Evolutionary conservation across 2,888 invertebrate genomes (phyloP).

Genomic region (Heliconius hortense): DNA sequence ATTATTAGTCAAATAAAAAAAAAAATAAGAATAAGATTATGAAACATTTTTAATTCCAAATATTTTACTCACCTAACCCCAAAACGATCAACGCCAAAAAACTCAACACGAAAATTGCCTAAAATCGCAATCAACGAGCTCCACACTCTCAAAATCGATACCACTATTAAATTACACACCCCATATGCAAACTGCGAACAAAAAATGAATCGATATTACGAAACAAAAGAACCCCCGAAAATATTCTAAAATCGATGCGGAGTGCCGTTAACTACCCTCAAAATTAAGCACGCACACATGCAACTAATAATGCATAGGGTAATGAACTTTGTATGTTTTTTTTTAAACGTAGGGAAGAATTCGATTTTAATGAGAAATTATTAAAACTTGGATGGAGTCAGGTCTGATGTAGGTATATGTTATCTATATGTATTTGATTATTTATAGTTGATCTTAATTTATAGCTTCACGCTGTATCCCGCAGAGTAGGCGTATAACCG

Average conservation of each 20-base stretch:
- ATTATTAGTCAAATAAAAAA: background rate
- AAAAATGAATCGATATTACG: slow-evolving; percentile 69
- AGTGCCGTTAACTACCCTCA: slow-evolving; percentile 82
- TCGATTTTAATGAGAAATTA: background rate
- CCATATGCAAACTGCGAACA: slow-evolving; percentile 62
- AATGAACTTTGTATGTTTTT: slow-evolving; percentile 59
- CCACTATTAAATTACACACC: slow-evolving; percentile 38
- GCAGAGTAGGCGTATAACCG: too few relatives aligned
- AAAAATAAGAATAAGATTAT: background rate
- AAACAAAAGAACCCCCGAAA: slow-evolving; percentile 80
- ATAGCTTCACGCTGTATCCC: too few relatives aligned
- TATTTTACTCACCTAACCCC: background rate
- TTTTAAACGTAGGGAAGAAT: slow-evolving; percentile 22
- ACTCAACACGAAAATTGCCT: background rate
- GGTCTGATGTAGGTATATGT: too few relatives aligned
- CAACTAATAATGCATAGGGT: slow-evolving; percentile 55
- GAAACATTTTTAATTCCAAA: background rate
- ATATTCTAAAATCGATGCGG: slow-evolving; percentile 78
- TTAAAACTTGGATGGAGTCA: background rate
- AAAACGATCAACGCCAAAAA: background rate
- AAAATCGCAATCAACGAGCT: slow-evolving; percentile 15
- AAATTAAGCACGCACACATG: slow-evolving; percentile 62
- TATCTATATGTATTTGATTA: too few relatives aligned
- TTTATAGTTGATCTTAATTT: too few relatives aligned
- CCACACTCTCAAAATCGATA: slow-evolving; percentile 34